phyloP scores from a whole-genome alignment of 1,140 invertebrate species.

The Dreissena rostriformis region DNA sequence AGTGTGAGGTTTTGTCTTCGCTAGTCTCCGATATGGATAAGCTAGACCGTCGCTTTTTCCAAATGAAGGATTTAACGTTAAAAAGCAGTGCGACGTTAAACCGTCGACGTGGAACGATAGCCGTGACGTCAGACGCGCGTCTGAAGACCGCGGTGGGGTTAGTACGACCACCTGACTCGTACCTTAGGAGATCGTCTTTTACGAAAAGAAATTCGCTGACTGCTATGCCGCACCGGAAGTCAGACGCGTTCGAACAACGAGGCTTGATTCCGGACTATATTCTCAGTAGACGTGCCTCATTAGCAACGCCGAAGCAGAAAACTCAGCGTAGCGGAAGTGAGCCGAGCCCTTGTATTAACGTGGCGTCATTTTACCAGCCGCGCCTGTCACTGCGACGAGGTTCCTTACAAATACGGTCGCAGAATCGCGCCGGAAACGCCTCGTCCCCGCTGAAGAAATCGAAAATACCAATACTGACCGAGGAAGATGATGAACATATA shows the following conservation, averaged over 20 bases:
- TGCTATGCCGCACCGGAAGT: background rate
- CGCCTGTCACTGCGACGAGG: background rate
- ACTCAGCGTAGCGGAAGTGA: background rate
- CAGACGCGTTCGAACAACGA: too few relatives aligned
- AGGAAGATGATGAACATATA: conserved; percentile 2
- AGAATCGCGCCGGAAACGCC: background rate
- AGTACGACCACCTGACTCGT: background rate
- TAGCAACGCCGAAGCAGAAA: background rate
- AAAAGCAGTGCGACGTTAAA: conserved; percentile 13
- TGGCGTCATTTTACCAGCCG: background rate
- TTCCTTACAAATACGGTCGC: background rate
- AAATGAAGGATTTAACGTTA: conserved; percentile 31
- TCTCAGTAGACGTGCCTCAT: background rate
- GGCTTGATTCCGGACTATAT: too few relatives aligned
- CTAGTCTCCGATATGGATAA: too few relatives aligned
- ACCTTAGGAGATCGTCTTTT: background rate
- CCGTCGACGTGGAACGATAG: conserved; percentile 26
- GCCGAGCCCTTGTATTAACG: background rate
- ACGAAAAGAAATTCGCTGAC: conserved; percentile 19
- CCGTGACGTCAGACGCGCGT: conserved; percentile 7
- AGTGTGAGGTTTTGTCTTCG: too few relatives aligned
- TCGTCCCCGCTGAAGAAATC: background rate
- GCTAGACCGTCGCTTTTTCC: too few relatives aligned
- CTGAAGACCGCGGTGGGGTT: conserved; percentile 20
- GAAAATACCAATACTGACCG: background rate